Evolutionary conservation across 1,140 invertebrate genomes (phyloP).

Genomic region (Sinella curviseta): DNA sequence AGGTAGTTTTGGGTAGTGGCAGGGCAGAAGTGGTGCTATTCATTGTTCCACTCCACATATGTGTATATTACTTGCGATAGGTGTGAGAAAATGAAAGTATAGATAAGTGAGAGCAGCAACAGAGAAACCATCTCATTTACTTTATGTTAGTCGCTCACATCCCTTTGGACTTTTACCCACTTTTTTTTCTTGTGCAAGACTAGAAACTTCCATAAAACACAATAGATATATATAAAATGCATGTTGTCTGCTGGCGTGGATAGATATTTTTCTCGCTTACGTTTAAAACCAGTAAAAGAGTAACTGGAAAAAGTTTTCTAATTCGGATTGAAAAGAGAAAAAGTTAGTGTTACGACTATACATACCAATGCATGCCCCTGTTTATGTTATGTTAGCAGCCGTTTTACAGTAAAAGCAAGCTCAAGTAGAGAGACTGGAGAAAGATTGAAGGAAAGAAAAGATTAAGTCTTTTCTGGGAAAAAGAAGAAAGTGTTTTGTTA

Average conservation of each 20-base stretch:
- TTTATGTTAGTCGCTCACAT: not conserved
- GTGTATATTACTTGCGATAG: not conserved
- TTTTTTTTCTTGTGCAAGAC: not conserved
- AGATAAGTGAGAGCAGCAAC: not conserved
- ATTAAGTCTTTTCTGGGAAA: not conserved
- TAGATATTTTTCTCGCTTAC: no score
- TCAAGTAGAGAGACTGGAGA: no score
- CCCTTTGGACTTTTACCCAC: not conserved
- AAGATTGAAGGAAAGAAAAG: not conserved
- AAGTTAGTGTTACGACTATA: not conserved
- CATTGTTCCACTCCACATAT: no score
- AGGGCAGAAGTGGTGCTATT: no score
- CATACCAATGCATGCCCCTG: no score
- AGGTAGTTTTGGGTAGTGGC: no score
- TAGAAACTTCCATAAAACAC: no score
- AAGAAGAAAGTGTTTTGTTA: not conserved
- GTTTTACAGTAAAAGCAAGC: no score
- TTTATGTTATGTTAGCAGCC: no score
- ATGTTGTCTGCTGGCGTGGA: no score
- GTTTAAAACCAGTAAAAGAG: not conserved
- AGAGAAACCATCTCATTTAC: not conserved
- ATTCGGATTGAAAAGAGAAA: not conserved
- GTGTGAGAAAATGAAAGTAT: not conserved
- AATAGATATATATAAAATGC: no score
- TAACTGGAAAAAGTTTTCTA: not conserved